Percentiles rank a stretch among this genome's conserved stretches.
These are phyloP conservation scores for Elaphurus davidianus DNA, from an alignment of 2,113 vertebrate genomes.

Conservation along the genomic window DNA sequence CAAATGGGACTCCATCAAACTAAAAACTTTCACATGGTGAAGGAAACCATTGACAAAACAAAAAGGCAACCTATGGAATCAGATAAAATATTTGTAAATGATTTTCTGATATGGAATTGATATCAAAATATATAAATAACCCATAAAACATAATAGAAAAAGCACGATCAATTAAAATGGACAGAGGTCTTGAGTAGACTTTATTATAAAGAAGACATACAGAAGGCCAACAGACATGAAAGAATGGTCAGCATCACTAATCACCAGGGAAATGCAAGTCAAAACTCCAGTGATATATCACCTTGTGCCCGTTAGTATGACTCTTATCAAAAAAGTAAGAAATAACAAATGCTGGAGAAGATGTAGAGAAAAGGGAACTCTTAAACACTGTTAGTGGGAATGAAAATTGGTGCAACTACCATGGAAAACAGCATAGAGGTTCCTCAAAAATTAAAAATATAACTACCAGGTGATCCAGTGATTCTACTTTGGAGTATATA, in stretches of 20 bases:
- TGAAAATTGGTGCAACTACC: neutral
- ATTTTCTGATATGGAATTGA: neutral
- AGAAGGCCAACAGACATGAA: neutral
- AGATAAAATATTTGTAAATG: neutral
- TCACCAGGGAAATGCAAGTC: neutral
- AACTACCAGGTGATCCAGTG: neutral
- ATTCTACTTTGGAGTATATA: neutral
- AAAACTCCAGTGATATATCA: neutral
- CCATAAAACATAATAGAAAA: neutral
- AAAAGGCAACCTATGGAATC: neutral
- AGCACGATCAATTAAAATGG: neutral
- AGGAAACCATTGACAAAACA: neutral
- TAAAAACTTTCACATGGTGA: neutral
- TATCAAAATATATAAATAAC: neutral
- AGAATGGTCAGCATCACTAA: neutral
- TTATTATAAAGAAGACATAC: neutral
- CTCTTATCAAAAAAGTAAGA: neutral
- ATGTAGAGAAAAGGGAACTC: neutral
- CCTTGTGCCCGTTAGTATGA: fast-evolving
- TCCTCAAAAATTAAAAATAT: neutral
- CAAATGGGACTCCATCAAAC: neutral
- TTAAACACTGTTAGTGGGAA: neutral
- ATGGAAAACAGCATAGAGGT: neutral
- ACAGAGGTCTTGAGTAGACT: neutral
- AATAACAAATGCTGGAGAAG: neutral